phyloP scores from a whole-genome alignment of 2,797 vertebrate genomes.

The Parambassis ranga region DNA sequence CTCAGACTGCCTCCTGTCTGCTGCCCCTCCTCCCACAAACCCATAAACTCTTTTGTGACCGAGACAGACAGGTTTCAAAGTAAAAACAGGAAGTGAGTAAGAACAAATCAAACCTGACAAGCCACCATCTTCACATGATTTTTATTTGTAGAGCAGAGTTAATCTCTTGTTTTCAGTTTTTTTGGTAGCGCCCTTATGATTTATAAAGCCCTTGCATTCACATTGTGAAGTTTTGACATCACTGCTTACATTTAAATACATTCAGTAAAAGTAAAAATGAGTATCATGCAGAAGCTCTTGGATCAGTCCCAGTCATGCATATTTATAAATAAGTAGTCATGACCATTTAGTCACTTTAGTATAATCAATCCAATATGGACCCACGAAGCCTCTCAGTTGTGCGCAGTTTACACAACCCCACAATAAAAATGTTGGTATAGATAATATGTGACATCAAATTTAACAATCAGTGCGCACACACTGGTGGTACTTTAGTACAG shows the following conservation, averaged over 20 bases:
- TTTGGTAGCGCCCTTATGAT: constrained; percentile 50
- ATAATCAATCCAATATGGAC: constrained; percentile 76
- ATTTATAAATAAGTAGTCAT: constrained; percentile 51
- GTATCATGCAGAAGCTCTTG: constrained; percentile 57
- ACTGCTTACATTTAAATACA: constrained; percentile 54
- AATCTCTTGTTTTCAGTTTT: constrained; percentile 34
- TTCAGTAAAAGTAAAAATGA: constrained; percentile 56
- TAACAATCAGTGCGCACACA: constrained; percentile 20
- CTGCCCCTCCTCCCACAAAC: background rate
- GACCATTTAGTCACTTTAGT: constrained; percentile 14
- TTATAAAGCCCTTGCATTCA: constrained; percentile 64
- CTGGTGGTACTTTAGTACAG: background rate
- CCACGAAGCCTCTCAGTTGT: constrained; percentile 52
- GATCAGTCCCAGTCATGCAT: constrained; percentile 55
- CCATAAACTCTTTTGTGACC: constrained; percentile 15
- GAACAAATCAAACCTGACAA: background rate
- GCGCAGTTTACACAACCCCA: constrained; percentile 47
- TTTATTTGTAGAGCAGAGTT: constrained; percentile 40
- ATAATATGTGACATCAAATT: constrained; percentile 14
- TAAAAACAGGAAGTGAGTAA: background rate
- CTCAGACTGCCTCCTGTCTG: constrained; percentile 2
- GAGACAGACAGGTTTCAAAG: background rate
- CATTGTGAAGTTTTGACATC: constrained; percentile 57
- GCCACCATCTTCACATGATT: background rate
- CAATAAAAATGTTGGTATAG: constrained; percentile 29